Evolutionary conservation across 1,140 invertebrate species (phyloP).

Genomic region (Drosophila melanica): DNA sequence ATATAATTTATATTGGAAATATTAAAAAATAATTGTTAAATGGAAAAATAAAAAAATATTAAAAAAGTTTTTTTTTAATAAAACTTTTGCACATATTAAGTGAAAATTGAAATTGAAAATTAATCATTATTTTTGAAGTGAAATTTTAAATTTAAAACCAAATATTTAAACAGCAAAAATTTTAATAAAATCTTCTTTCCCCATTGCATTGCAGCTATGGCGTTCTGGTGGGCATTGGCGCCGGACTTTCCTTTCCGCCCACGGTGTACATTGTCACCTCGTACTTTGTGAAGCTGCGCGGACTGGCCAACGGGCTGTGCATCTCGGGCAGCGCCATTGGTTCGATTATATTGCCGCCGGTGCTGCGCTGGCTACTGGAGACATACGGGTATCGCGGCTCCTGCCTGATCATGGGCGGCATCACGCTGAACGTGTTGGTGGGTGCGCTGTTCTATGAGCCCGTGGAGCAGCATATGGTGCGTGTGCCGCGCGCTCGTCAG

Average conservation of each 20-base stretch:
- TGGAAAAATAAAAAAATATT: too few relatives aligned
- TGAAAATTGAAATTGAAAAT: too few relatives aligned
- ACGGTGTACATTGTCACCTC: constrained; percentile 96
- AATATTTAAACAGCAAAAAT: too few relatives aligned
- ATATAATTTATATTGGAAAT: too few relatives aligned
- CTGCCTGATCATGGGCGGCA: constrained; percentile 91
- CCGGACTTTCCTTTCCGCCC: constrained; percentile 92
- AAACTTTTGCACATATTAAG: too few relatives aligned
- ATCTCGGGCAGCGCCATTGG: constrained; percentile 95
- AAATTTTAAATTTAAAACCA: too few relatives aligned
- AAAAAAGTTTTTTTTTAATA: too few relatives aligned
- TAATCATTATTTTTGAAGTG: too few relatives aligned
- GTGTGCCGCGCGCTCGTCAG: constrained; percentile 84
- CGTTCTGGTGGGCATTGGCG: constrained; percentile 91
- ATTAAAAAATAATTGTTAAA: too few relatives aligned
- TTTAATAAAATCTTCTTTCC: constrained; percentile 26
- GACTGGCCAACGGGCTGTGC: constrained; percentile 94
- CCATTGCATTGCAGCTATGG: constrained; percentile 88
- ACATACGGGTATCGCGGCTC: constrained; percentile 91
- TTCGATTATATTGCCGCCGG: constrained; percentile 90
- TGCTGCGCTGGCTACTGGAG: constrained; percentile 88
- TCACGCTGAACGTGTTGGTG: constrained; percentile 92
- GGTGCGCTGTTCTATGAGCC: constrained; percentile 93
- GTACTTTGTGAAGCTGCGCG: constrained; percentile 92
- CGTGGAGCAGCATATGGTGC: constrained; percentile 91